phyloP scores from a whole-genome alignment of 30 jellyfish, hydroid and myxozoan genomes.

The Catostylus mosaicus region DNA sequence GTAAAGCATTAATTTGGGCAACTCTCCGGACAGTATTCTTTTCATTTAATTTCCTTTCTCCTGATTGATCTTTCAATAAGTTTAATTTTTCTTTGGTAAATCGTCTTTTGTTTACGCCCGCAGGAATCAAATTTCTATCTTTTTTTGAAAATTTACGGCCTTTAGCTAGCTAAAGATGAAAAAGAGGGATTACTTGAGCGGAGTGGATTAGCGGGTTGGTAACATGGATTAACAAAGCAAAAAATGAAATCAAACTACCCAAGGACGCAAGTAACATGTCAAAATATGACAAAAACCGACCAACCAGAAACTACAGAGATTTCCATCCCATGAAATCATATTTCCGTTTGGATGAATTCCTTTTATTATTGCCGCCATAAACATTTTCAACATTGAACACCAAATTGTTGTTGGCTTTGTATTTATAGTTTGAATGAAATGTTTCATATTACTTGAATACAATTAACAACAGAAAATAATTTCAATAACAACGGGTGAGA shows the following conservation, averaged over 20 bases:
- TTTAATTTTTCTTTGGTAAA: background rate
- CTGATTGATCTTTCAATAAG: constrained; percentile 2
- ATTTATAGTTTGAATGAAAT: no score
- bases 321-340: no score
- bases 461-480: no score
- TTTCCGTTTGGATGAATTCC: no score
- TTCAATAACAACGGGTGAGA: no score
- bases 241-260: constrained; percentile 23
- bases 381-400: no score
- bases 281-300: no score
- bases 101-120: constrained; percentile 1
- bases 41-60: background rate
- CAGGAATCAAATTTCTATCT: constrained; percentile 9
- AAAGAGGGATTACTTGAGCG: constrained; percentile 12
- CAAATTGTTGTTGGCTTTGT: no score
- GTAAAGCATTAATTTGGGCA: background rate
- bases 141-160: background rate
- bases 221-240: constrained; percentile 34
- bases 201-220: constrained; percentile 46
- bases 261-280: background rate
- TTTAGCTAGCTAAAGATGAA: background rate
- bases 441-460: no score
- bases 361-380: no score
- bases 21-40: background rate
- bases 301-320: no score